Evolutionary conservation across 2,113 vertebrate genomes (phyloP), one percentile per base, ranked within the genome.

Genomic region (Vimba vimba): DNA sequence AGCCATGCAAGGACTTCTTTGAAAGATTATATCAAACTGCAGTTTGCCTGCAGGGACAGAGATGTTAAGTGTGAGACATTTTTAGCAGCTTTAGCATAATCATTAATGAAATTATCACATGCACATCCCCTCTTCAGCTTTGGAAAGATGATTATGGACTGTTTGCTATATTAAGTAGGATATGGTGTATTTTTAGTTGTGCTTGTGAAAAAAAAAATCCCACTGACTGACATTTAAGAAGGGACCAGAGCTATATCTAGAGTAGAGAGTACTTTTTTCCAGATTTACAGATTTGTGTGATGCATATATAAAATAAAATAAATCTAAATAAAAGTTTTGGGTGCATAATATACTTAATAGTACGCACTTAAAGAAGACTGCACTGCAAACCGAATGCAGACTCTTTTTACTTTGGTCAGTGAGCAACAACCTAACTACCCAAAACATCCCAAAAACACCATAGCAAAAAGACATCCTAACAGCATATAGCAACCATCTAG

Each of bases 1-100:
- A 45, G 78, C 82, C 33, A 75, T 52, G 43, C 33, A 27, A 13
- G 25, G 36, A 39, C 64, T 76, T 77, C 52, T 50, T 57, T 4
- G 64, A 69, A 77, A 47, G 4, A 87, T 81, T 62, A 19, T 27
- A 62, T 74, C 33, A 80, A 75, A 71, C 7, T 64, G 23, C 39
- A 66, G 30, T 69, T 60, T 68, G 25, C 12, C 39, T 45, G 21
- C 71, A 64, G 36, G n/a, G n/a, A 77, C 55, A 13, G 17, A 45
- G 39, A 45, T 50, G 82, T 75, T 23, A 59, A 71, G 17, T 52
- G n/a, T 21, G 30, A 39, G 55, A 11, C 55, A 79, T 10, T 43
- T 43, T 43, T 43, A 9, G 43, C 55, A 33, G 33, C 10, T 77
- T 77, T 33, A 52, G 15, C 27, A 33, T 33, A 19, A 33, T 33